A percentile compares a stretch with the other conserved stretches of the same genome.
Conservation (phyloP, 35 echinoderm and acorn worm species). For the Apostichopus japonicus region DNA sequence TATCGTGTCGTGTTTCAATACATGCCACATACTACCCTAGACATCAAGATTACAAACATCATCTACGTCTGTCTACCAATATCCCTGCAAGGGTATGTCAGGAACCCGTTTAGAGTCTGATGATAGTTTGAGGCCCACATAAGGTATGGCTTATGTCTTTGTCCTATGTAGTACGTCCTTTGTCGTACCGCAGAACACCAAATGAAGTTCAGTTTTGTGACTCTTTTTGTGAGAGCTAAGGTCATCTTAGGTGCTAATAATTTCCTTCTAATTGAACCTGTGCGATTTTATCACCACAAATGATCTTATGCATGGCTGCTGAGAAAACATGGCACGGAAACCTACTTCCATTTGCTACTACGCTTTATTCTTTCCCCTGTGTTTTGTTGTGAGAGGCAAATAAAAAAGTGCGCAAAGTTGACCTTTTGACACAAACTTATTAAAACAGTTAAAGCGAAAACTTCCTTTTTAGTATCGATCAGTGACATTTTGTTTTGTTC, state of each 20-base stretch:
- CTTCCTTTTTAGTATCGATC: too few species aligned
- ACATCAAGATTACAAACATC: too few species aligned
- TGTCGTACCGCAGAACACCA: not conserved
- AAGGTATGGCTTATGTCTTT: too few species aligned
- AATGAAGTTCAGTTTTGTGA: not conserved
- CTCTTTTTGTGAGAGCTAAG: not conserved
- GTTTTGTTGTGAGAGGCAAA: not conserved
- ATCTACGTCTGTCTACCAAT: too few species aligned
- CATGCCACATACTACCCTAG: too few species aligned
- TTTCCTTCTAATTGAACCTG: not conserved
- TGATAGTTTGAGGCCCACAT: too few species aligned
- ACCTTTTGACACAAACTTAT: not conserved
- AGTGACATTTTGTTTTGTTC: too few species aligned
- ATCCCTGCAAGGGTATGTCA: too few species aligned
- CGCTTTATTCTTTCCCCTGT: not conserved
- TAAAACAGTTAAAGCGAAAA: too few species aligned
- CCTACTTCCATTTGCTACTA: not conserved
- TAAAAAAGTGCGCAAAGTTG: not conserved
- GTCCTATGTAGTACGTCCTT: not conserved
- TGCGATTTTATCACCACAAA: not conserved
- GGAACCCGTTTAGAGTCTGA: too few species aligned
- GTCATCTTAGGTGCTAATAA: constrained; percentile 8
- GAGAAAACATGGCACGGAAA: constrained; percentile 1
- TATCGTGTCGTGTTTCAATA: too few species aligned
- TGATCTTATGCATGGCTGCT: not conserved